phyloP scores from a whole-genome alignment of 2,888 invertebrate genomes.

The Hetaerina titia region DNA sequence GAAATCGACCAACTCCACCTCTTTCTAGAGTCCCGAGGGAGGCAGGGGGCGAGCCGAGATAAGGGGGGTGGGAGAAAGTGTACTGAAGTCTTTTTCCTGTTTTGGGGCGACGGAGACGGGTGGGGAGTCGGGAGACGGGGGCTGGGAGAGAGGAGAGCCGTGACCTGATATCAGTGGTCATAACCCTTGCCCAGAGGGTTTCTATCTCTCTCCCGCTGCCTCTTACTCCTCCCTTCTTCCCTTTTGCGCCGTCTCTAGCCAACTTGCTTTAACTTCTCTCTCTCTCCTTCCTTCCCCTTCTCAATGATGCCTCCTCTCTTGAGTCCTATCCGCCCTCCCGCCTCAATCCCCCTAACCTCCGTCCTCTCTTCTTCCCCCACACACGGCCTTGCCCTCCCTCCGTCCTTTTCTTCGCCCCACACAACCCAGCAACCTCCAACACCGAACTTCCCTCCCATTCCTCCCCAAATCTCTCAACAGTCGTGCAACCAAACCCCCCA shows the following conservation, averaged over 20 bases:
- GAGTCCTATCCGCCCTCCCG: background rate
- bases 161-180: conserved; percentile 32
- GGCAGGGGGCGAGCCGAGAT: background rate
- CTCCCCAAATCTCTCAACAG: conserved; percentile 16
- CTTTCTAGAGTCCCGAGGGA: background rate
- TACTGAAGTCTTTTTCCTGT: background rate
- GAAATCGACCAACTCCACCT: background rate
- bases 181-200: conserved; percentile 30
- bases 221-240: background rate
- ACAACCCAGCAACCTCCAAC: background rate
- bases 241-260: background rate
- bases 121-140: background rate
- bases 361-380: background rate
- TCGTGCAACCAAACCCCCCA: background rate
- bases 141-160: background rate
- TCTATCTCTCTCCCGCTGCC: background rate
- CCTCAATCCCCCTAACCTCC: background rate
- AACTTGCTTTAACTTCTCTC: background rate
- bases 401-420: background rate
- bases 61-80: background rate
- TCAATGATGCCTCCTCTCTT: background rate
- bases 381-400: background rate
- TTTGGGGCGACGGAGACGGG: background rate
- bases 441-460: background rate
- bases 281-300: background rate